Percentiles rank a stretch among this genome's conserved stretches.
Conservation (phyloP, 37 sponge, comb jelly and placozoan species). For the Geodia barretti region DNA sequence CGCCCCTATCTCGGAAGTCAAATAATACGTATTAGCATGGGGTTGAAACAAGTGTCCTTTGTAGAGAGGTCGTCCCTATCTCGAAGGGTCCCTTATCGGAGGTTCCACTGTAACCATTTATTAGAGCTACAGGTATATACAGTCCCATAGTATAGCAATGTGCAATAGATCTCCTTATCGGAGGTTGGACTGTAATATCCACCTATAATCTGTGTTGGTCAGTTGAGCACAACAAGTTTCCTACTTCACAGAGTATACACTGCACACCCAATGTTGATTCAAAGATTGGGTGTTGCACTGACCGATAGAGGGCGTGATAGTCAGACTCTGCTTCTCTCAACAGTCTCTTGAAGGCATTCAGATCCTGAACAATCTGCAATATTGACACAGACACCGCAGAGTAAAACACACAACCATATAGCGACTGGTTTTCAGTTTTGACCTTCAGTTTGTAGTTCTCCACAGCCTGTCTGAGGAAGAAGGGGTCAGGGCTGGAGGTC, state of each 20-base stretch:
- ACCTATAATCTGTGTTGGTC: no score
- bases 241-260: no score
- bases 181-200: no score
- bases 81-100: no score
- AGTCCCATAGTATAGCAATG: background rate
- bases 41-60: no score
- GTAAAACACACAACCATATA: background rate
- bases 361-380: slow-evolving; percentile 67
- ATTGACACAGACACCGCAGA: background rate
- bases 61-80: no score
- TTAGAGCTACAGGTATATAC: background rate
- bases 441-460: slow-evolving; percentile 72
- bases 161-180: no score
- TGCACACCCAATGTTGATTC: no score
- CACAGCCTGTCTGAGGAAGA: slow-evolving; percentile 64
- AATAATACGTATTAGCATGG: no score
- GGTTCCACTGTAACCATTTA: no score
- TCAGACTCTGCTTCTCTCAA: slow-evolving; percentile 62
- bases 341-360: slow-evolving; percentile 68
- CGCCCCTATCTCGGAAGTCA: no score
- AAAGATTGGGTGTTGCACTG: background rate
- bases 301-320: slow-evolving; percentile 69
- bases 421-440: background rate
- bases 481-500: slow-evolving; percentile 46
- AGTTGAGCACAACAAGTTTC: no score